Base-by-base conservation (phyloP, 2,888 invertebrate genomes). In the Herminia tarsipennalis region DNA sequence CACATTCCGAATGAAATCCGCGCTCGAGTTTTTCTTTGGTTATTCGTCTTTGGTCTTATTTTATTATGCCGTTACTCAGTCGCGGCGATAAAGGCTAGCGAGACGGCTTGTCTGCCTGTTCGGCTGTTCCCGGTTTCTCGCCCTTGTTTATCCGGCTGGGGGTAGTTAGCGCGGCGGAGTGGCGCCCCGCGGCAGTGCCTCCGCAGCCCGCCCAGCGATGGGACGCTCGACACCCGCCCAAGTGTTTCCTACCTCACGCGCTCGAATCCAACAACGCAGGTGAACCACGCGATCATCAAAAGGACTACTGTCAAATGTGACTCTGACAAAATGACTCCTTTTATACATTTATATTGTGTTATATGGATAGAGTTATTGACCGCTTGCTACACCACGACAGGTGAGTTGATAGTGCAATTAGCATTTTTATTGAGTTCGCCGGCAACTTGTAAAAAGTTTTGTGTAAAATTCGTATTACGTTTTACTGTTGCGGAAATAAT, bases 81-180 rank as follows among this genome's bases (percentile, higher is more conserved):
- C 69, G 73, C 72, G 73, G 78, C 78, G 76, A 80, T 80, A 82
- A 83, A 82, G 81, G 82, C 78, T 76, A 84, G 83, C 85, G 89
- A 89, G 91, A 91, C 91, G 88, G 88, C 86, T 86, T 90, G 91
- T 91, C 91, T 89, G 85, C 82, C 74, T 75, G 84, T 86, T 81
- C 83, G 46, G 46, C 46, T 40, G 46, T 47, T 47, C 85, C 83
- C 81, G 85, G 84, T 84, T 82, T 83, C 85, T 87, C 88, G 75
- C 81, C 82, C 82, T 86, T 90, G 90, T 90, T 91, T 90, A 89
- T 89, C 86, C 81, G 83, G 77, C 78, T 75, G 71, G 85, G 76
- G 83, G 86, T 81, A 80, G 83, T 81, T 77, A 75, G 80, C 65
- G 83, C 80, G 77, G 75, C 76, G 79, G 73, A 74, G 76, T 76